Percentiles rank a stretch among this genome's conserved stretches.
Evolutionary conservation across 2,888 invertebrate species (phyloP).

Genomic region (Eulithis testata): DNA sequence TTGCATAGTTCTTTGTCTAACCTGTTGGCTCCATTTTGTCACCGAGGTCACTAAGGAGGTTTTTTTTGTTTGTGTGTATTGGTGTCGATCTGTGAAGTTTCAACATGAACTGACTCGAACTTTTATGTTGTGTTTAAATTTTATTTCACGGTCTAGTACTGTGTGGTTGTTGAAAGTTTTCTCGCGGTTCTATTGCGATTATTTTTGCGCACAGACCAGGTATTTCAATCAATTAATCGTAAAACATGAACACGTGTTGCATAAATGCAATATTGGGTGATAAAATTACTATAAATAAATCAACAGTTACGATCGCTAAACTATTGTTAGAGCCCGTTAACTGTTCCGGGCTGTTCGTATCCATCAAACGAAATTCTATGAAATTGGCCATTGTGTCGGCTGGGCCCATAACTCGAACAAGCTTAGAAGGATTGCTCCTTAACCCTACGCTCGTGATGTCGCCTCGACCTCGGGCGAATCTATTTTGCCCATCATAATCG

Average conservation of each 20-base stretch:
- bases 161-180: too few species aligned
- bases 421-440: constrained; percentile 75
- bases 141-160: not conserved
- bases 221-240: constrained; percentile 24
- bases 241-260: constrained; percentile 8
- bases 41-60: constrained; percentile 10
- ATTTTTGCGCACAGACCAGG: too few species aligned
- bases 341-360: constrained; percentile 63
- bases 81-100: constrained; percentile 1
- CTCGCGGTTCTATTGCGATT: too few species aligned
- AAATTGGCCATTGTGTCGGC: constrained; percentile 80
- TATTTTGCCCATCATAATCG: constrained; percentile 81
- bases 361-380: constrained; percentile 73
- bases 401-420: constrained; percentile 73
- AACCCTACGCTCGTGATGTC: constrained; percentile 80
- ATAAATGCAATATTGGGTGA: constrained; percentile 19
- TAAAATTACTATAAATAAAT: constrained; percentile 35
- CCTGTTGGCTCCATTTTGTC: not conserved
- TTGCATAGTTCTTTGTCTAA: too few species aligned
- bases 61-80: too few species aligned
- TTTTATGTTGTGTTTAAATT: constrained; percentile 26
- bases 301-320: constrained; percentile 40
- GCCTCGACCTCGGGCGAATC: constrained; percentile 75
- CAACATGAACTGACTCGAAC: constrained; percentile 35
- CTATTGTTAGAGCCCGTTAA: constrained; percentile 62